These are phyloP conservation scores for Chitala chitala DNA, from an alignment of 2,113 vertebrate species.

Conservation along the genomic window DNA sequence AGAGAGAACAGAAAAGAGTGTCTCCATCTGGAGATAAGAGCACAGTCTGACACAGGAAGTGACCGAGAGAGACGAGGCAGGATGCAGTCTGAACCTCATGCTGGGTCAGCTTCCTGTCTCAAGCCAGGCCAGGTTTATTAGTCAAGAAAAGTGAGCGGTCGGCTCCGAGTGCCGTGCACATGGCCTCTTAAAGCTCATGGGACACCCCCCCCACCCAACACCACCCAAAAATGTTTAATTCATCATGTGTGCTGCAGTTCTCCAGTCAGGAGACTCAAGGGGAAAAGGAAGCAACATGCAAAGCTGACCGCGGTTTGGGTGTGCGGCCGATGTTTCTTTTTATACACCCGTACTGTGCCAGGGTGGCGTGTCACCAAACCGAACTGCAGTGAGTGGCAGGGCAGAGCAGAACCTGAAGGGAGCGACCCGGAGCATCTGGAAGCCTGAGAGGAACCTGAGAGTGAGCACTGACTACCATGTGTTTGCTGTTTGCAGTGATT, in stretches of 20 bases:
- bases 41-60: neutral
- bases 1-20: neutral
- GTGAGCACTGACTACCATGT: neutral
- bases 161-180: neutral
- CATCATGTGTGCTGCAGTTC: too few species aligned
- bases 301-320: too few species aligned
- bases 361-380: too few species aligned
- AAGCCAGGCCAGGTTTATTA: conserved; percentile 47
- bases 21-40: neutral
- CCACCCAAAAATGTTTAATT: too few species aligned
- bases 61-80: conserved; percentile 38
- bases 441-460: neutral
- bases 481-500: neutral
- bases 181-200: conserved; percentile 26
- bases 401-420: neutral
- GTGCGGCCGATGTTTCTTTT: too few species aligned
- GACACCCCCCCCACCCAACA: conserved; percentile 15
- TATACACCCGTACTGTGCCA: too few species aligned
- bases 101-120: conserved; percentile 52
- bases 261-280: too few species aligned
- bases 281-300: too few species aligned
- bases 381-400: neutral
- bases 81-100: conserved; percentile 51
- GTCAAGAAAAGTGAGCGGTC: conserved; percentile 36
- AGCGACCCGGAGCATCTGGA: too few species aligned